Evolutionary conservation across 2,113 vertebrate genomes (phyloP).

Genomic region (Narcine bancroftii): DNA sequence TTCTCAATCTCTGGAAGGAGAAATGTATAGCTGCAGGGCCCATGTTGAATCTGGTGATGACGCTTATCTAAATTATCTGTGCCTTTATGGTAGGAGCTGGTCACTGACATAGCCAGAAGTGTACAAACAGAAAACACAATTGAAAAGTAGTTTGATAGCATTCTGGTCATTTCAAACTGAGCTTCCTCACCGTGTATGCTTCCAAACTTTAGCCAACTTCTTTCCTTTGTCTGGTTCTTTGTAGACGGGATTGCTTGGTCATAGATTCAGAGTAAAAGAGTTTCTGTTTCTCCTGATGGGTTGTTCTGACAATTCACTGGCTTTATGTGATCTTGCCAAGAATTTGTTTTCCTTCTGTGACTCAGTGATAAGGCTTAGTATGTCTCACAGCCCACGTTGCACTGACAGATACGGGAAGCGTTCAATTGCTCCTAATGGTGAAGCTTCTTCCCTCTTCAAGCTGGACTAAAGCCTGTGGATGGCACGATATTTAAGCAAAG

Average conservation of each 20-base stretch:
- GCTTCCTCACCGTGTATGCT: background rate
- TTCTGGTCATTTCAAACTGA: conserved; percentile 1
- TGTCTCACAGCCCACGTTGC: conserved; percentile 45
- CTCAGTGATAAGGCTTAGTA: conserved; percentile 42
- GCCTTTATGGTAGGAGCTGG: conserved; percentile 37
- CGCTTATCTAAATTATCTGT: conserved; percentile 47
- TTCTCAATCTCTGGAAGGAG: conserved; percentile 64
- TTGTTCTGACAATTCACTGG: conserved; percentile 23
- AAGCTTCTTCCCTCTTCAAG: conserved; percentile 41
- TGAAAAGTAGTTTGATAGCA: background rate
- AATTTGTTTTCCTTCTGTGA: conserved; percentile 42
- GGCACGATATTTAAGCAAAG: conserved; percentile 31
- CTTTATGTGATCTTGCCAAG: conserved; percentile 37
- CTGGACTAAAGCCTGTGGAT: conserved; percentile 42
- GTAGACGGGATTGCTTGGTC: conserved; percentile 38
- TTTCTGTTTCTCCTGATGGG: conserved; percentile 39
- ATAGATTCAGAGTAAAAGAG: conserved; percentile 40
- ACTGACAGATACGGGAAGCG: conserved; percentile 48
- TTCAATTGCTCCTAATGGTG: conserved; percentile 39
- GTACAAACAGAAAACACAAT: conserved; percentile 50
- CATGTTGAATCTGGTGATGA: conserved; percentile 63
- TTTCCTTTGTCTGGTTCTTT: conserved; percentile 37
- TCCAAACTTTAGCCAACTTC: conserved; percentile 40
- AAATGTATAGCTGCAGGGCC: conserved; percentile 69
- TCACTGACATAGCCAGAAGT: background rate